phyloP scores from a whole-genome alignment of 2,797 vertebrate species.

The Craterocephalus amniculus region DNA sequence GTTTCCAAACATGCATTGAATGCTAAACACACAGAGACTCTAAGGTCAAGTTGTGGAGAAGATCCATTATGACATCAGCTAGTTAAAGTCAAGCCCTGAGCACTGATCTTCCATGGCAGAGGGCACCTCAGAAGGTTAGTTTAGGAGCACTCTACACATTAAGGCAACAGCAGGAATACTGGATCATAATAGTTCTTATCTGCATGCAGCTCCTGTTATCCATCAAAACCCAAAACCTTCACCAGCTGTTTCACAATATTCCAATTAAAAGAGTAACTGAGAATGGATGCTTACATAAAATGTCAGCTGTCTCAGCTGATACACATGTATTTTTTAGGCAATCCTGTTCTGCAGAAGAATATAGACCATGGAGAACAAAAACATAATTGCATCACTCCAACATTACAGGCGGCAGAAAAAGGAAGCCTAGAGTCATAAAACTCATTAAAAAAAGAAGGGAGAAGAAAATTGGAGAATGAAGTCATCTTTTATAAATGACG shows the following conservation, averaged over 20 bases:
- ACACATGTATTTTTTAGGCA: constrained; percentile 69
- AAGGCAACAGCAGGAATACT: constrained; percentile 9
- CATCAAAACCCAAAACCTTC: constrained; percentile 14
- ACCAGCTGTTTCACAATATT: constrained; percentile 17
- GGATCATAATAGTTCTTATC: constrained; percentile 8
- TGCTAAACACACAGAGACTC: constrained; percentile 52
- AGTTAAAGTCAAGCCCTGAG: constrained; percentile 62
- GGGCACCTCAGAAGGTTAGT: constrained; percentile 41
- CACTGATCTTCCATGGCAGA: constrained; percentile 51
- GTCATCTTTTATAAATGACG: constrained; percentile 57
- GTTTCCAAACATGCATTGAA: constrained; percentile 52
- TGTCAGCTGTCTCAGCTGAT: constrained; percentile 37
- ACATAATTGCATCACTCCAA: constrained; percentile 78
- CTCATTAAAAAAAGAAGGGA: constrained; percentile 55
- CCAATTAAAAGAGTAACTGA: neutral
- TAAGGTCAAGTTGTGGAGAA: constrained; percentile 50
- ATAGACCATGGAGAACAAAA: constrained; percentile 60
- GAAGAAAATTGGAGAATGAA: constrained; percentile 50
- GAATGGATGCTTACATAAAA: constrained; percentile 44
- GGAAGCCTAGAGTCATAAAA: constrained; percentile 67
- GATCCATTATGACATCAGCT: constrained; percentile 57
- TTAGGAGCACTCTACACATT: constrained; percentile 26
- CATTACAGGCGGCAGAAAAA: constrained; percentile 67
- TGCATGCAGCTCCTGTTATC: constrained; percentile 8
- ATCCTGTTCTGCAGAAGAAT: constrained; percentile 59